Conservation (phyloP, 2,888 invertebrate genomes). For the Eledona agricola region DNA sequence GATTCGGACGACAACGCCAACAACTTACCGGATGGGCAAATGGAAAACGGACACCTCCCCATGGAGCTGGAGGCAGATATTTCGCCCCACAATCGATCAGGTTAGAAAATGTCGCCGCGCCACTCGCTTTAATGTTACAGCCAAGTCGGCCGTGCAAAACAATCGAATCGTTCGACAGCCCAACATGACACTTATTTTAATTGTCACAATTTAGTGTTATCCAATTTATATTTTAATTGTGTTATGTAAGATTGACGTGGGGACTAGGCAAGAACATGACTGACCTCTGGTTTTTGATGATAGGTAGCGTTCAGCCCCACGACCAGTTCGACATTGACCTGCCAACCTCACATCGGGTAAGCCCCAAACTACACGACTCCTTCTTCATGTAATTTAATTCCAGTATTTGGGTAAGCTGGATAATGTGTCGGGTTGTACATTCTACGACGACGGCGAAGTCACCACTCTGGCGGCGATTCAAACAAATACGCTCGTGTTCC, state of each 20-base stretch:
- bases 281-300: too few species aligned
- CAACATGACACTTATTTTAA: too few species aligned
- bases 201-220: neutral
- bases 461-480: slow-evolving; percentile 56
- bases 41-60: slow-evolving; percentile 54
- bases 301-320: slow-evolving; percentile 36
- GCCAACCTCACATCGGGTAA: slow-evolving; percentile 59
- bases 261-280: too few species aligned
- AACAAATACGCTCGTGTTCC: slow-evolving; percentile 68
- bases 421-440: slow-evolving; percentile 65
- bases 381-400: slow-evolving; percentile 59
- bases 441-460: slow-evolving; percentile 49
- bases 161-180: too few species aligned
- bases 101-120: too few species aligned
- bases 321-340: slow-evolving; percentile 58
- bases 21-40: slow-evolving; percentile 38
- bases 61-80: slow-evolving; percentile 7
- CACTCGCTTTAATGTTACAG: too few species aligned
- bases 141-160: too few species aligned
- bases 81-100: slow-evolving; percentile 10
- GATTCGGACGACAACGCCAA: slow-evolving; percentile 41
- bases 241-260: too few species aligned
- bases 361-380: neutral
- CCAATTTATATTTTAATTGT: slow-evolving; percentile 24
- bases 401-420: slow-evolving; percentile 67